Conservation (phyloP, 2,888 invertebrate species). For the Drosophila prolongata region DNA sequence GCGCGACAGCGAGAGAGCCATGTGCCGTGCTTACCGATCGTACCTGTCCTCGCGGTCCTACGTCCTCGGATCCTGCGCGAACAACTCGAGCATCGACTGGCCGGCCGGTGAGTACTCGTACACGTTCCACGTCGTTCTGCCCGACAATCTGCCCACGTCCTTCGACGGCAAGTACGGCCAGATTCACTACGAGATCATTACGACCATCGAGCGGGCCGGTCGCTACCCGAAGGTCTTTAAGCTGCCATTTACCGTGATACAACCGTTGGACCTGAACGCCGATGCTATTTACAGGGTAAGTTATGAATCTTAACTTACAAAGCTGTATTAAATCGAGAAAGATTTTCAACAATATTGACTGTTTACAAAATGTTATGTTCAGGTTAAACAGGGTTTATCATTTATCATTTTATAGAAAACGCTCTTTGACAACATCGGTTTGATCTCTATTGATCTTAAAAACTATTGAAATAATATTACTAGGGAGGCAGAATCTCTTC, state of each 20-base stretch:
- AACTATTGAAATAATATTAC: too few relatives aligned
- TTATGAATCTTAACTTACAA: too few relatives aligned
- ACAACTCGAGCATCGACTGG: conserved; percentile 87
- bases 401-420: too few relatives aligned
- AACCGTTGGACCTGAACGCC: conserved; percentile 92
- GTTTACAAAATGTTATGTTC: too few relatives aligned
- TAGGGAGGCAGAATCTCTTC: too few relatives aligned
- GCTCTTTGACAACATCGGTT: too few relatives aligned
- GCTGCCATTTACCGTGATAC: conserved; percentile 91
- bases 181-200: conserved; percentile 92
- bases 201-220: conserved; percentile 92
- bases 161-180: conserved; percentile 91
- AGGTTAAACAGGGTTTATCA: too few relatives aligned
- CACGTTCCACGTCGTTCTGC: conserved; percentile 90
- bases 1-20: conserved; percentile 83
- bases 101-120: conserved; percentile 89
- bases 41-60: conserved; percentile 83
- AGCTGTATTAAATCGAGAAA: too few relatives aligned
- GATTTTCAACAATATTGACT: too few relatives aligned
- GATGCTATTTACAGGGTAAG: conserved; percentile 89
- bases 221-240: conserved; percentile 93
- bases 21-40: conserved; percentile 84
- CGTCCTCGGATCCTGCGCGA: conserved; percentile 82
- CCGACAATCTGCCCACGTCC: conserved; percentile 89
- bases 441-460: too few relatives aligned